Evolutionary conservation across 2,888 invertebrate genomes (phyloP), one percentile per base, ranked within the genome.

Genomic region (Arrhopalites spinosus): DNA sequence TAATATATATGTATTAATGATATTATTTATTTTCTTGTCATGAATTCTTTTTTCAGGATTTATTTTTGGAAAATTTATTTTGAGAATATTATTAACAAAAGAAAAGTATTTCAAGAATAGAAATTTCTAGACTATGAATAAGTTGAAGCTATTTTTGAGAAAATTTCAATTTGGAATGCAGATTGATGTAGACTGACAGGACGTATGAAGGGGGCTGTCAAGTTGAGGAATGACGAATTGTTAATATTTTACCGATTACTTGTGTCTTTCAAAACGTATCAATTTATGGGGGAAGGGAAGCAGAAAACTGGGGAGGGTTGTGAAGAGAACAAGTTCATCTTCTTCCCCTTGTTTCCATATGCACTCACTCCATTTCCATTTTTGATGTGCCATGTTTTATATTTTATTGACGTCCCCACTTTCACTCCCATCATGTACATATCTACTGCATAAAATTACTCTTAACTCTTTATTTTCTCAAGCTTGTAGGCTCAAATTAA

Each of bases 191-290:
- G n/a, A 50, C 50, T 50, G 50, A 50, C 17, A 50, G 50, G 50
- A 15, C 2, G 50, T 13, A n/a, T 13, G 25, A 45, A 63, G 56
- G n/a, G 25, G 15, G 20, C 67, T 76, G 76, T 76, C 76, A 76
- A 36, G 45, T 70, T 74, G 77, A 72, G 68, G 72, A 61, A 72
- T 77, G 74, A 77, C 67, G 72, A 74, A 74, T 74, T 71, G 61
- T 67, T 77, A 74, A 77, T 77, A 74, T 72, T 74, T 77, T 68
- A 71, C 70, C 77, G 77, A 77, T 77, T 74, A 77, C 64, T 77
- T 70, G 68, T 71, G 74, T 74, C 74, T 67, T 23, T 64, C 66
- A 45, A 47, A 68, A 72, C 66, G 67, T 69, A 70, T 64, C 63
- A 75, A 63, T 30, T 47, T 30, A 36, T 74, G 64, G n/a, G 56